phyloP scores from a whole-genome alignment of 2,113 vertebrate genomes.

The Lonchura striata region DNA sequence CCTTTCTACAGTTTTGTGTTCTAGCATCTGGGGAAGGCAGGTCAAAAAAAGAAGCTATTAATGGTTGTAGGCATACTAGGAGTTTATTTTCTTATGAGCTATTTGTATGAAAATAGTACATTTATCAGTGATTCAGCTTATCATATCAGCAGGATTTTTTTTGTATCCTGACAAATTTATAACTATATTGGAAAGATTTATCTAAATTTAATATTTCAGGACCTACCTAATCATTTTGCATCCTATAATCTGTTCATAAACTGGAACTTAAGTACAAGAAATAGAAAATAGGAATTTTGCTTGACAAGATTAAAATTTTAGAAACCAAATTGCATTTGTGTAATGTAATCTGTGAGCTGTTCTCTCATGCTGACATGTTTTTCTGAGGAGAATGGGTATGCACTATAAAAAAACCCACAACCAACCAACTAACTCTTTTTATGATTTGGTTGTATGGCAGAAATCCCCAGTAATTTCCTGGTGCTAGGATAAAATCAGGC shows the following conservation, averaged over 20 bases:
- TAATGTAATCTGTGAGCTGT: not conserved
- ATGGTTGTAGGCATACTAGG: not conserved
- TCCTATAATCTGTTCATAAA: not conserved
- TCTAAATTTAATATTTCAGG: not conserved
- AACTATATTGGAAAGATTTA: not conserved
- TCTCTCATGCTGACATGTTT: not conserved
- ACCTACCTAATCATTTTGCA: not conserved
- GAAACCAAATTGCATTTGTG: not conserved
- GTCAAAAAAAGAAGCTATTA: not conserved
- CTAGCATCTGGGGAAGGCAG: not conserved
- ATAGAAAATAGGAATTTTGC: not conserved
- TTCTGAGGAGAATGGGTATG: not conserved
- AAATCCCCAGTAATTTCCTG: not conserved
- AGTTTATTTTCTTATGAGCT: not conserved
- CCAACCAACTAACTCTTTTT: not conserved
- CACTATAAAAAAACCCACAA: not conserved
- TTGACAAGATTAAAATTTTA: not conserved
- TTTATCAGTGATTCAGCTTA: not conserved
- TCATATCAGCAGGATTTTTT: not conserved
- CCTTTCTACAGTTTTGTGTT: not conserved
- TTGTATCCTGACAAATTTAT: not conserved
- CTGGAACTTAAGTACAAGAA: not conserved
- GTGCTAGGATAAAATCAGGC: not conserved
- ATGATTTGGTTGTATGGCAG: not conserved
- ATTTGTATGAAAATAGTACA: not conserved